These are phyloP conservation scores for Patella vulgata DNA, from an alignment of 1,140 invertebrate genomes.

Conservation along the genomic window DNA sequence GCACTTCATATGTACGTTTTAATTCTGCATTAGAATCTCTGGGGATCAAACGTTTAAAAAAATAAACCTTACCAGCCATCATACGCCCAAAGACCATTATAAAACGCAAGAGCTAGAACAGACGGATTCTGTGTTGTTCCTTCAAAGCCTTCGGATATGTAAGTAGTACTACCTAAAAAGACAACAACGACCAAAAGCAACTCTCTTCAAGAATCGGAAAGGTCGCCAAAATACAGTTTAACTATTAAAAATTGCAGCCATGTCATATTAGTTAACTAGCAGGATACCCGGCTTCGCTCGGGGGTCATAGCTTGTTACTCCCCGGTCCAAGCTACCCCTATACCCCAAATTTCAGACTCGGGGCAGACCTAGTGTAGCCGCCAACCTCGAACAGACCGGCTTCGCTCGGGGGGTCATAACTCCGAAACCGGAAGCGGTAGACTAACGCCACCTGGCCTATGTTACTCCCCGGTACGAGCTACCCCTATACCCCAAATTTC, in stretches of 20 bases:
- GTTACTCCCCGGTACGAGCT: too few species aligned
- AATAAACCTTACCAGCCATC: slow-evolving; percentile 64
- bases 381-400: too few species aligned
- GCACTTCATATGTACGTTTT: neutral
- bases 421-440: too few species aligned
- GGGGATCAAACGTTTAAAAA: neutral
- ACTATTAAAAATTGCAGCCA: neutral
- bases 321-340: too few species aligned
- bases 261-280: too few species aligned
- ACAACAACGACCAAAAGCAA: neutral
- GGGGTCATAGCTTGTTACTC: too few species aligned
- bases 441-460: too few species aligned
- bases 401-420: too few species aligned
- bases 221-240: neutral
- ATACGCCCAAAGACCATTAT: slow-evolving; percentile 69
- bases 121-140: slow-evolving; percentile 48
- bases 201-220: neutral
- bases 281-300: too few species aligned
- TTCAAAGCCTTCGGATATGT: slow-evolving; percentile 60
- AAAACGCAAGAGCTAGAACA: slow-evolving; percentile 67
- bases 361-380: too few species aligned
- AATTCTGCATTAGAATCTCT: neutral
- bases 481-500: too few species aligned
- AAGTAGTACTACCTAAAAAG: slow-evolving; percentile 53
- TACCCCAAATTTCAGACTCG: too few species aligned